A percentile compares a stretch with the other conserved stretches of the same genome.
phyloP scores from a whole-genome alignment of 2,888 invertebrate species.

The Rhamphomyia laevipes region DNA sequence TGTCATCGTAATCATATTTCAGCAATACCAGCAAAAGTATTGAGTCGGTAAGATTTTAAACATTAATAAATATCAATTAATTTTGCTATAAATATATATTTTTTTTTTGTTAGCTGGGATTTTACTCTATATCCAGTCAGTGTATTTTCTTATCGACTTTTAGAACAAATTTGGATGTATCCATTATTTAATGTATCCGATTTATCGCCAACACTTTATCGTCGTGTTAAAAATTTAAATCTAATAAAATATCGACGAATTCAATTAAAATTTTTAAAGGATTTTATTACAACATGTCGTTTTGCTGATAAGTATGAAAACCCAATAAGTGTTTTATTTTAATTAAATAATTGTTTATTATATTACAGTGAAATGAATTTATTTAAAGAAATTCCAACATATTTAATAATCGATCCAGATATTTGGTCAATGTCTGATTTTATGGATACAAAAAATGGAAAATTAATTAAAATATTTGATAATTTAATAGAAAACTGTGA shows the following conservation, averaged over 20 bases:
- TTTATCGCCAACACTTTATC: slow-evolving; percentile 54
- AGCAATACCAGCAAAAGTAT: slow-evolving; percentile 55
- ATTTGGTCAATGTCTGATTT: slow-evolving; percentile 64
- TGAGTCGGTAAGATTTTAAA: slow-evolving; percentile 28
- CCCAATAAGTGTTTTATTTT: slow-evolving; percentile 19
- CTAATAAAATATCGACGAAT: slow-evolving; percentile 48
- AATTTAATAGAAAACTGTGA: slow-evolving; percentile 47
- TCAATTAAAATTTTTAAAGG: slow-evolving; percentile 57
- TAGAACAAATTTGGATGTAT: slow-evolving; percentile 65
- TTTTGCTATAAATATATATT: not conserved
- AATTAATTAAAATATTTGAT: slow-evolving; percentile 45
- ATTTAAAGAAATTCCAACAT: slow-evolving; percentile 45
- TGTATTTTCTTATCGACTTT: slow-evolving; percentile 61
- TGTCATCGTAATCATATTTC: slow-evolving; percentile 70
- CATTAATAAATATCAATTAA: not conserved
- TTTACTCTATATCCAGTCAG: slow-evolving; percentile 64
- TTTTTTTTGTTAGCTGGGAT: slow-evolving; percentile 28
- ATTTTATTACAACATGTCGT: slow-evolving; percentile 58
- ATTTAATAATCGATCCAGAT: slow-evolving; percentile 52
- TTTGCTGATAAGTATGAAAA: slow-evolving; percentile 46
- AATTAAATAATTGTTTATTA: not conserved
- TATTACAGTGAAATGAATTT: slow-evolving; percentile 39
- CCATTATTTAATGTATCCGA: slow-evolving; percentile 65
- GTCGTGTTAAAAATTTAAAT: slow-evolving; percentile 48
- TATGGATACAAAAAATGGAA: slow-evolving; percentile 48